These are phyloP conservation scores for Spodoptera exigua DNA, from an alignment of 2,888 invertebrate species.

Conservation along the genomic window DNA sequence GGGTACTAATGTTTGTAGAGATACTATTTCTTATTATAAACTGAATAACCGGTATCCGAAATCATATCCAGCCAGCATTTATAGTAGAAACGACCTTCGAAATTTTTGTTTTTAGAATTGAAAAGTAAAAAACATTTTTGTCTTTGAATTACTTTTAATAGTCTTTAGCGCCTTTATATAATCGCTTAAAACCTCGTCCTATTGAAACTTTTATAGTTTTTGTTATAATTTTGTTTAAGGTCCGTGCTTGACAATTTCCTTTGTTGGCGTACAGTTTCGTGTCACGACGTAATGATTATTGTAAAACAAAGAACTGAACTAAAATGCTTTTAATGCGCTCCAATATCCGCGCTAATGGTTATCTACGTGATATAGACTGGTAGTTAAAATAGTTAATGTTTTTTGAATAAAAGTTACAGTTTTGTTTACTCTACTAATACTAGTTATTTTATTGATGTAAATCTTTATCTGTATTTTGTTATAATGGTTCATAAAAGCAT, in stretches of 20 bases:
- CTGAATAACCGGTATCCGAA: too few relatives aligned
- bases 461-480: not conserved
- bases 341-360: constrained; percentile 39
- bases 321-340: constrained; percentile 47
- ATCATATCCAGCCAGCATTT: too few relatives aligned
- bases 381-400: constrained; percentile 49
- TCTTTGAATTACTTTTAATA: too few relatives aligned
- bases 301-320: constrained; percentile 51
- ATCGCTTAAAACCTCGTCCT: too few relatives aligned
- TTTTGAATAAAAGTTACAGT: constrained; percentile 10
- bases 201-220: too few relatives aligned
- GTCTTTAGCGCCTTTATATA: too few relatives aligned
- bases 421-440: not conserved
- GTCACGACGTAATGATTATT: constrained; percentile 57
- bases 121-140: too few relatives aligned
- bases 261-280: constrained; percentile 54
- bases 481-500: too few relatives aligned
- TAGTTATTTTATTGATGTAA: not conserved
- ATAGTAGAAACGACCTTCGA: too few relatives aligned
- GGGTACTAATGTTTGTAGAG: too few relatives aligned
- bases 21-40: too few relatives aligned
- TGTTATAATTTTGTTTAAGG: not conserved
- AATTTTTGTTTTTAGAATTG: too few relatives aligned
- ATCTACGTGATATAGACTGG: constrained; percentile 44
- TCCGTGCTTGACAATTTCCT: constrained; percentile 35